Base-by-base conservation (phyloP, 2,888 invertebrate species). In the Xestia xanthographa region DNA sequence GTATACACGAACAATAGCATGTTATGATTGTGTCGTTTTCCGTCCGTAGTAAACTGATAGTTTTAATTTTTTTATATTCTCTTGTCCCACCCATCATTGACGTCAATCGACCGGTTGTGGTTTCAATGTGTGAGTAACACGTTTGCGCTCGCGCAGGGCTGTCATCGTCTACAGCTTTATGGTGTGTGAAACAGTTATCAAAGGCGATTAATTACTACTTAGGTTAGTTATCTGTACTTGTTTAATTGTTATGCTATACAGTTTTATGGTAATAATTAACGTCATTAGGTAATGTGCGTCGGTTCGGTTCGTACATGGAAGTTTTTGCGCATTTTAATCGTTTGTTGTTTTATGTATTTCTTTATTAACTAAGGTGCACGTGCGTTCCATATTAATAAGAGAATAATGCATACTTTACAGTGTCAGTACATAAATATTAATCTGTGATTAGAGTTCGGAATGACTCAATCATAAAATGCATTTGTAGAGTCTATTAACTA, bases 41-140 rank as follows among this genome's bases (percentile, higher is more conserved):
- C 90, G 90, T 88, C 91, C 88, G 93, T 95, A 94, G 95, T 95
- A 94, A 95, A 93, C 93, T 89, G 95, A 95, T 95, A 95, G 94
- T 94, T 95, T 94, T 90, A 91, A 84, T 91, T 92, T 95, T 94
- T 77, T 95, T 95, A 95, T 93, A 92, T 93, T 92, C 90, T 87
- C 87, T 86, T 87, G 92, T 90, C 91, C 94, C 94, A 92, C 95
- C 94, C 92, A 92, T 92, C 92, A 94, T 95, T 96, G 96, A 96
- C 96, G 96, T 96, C 96, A 96, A 94, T 94, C 88, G 93, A 93
- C 94, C 94, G 95, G 95, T 94, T 91, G 89, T 79, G 82, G 78
- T 86, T 68, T 75, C 86, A 89, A 88, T 85, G 88, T 87, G 87
- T 91, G 91, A 82, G 86, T 87, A 89, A 85, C 88, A 87, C 87